Conservation (phyloP, 2,888 invertebrate genomes). For the Dyspetes luteomarginatus region DNA sequence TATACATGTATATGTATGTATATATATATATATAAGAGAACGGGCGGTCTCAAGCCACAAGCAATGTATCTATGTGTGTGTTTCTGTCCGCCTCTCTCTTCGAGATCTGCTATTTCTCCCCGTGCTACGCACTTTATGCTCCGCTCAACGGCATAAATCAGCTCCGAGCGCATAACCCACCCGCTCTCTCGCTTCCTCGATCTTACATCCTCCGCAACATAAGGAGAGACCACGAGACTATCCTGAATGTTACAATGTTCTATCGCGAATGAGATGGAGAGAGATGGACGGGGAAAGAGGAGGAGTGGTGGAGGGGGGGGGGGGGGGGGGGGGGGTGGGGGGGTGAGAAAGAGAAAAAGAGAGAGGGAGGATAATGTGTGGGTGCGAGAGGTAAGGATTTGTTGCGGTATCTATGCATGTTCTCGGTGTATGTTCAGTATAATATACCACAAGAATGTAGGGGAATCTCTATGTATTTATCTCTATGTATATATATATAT, state of each 20-base stretch:
- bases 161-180: slow-evolving; percentile 72
- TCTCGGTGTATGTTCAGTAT: slow-evolving; percentile 51
- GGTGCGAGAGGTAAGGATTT: slow-evolving; percentile 57
- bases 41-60: slow-evolving; percentile 9
- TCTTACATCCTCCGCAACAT: slow-evolving; percentile 67
- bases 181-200: slow-evolving; percentile 70
- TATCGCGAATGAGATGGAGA: slow-evolving; percentile 31
- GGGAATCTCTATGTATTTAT: no score
- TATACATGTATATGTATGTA: neutral
- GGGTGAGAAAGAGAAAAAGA: slow-evolving; percentile 6
- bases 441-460: slow-evolving; percentile 56
- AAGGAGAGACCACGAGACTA: slow-evolving; percentile 46
- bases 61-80: slow-evolving; percentile 33
- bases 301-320: slow-evolving; percentile 43
- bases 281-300: slow-evolving; percentile 5
- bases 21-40: neutral
- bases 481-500: neutral
- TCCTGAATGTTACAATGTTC: slow-evolving; percentile 54
- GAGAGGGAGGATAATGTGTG: slow-evolving; percentile 37
- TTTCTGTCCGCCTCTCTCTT: slow-evolving; percentile 43
- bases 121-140: slow-evolving; percentile 77
- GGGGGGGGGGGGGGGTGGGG: slow-evolving; percentile 48
- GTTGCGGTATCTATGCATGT: slow-evolving; percentile 61
- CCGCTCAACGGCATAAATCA: slow-evolving; percentile 77
- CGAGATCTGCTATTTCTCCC: slow-evolving; percentile 68